Percentiles rank a stretch among this genome's conserved stretches.
Conservation (phyloP, 2,888 invertebrate genomes). For the Diogma glabrata region DNA sequence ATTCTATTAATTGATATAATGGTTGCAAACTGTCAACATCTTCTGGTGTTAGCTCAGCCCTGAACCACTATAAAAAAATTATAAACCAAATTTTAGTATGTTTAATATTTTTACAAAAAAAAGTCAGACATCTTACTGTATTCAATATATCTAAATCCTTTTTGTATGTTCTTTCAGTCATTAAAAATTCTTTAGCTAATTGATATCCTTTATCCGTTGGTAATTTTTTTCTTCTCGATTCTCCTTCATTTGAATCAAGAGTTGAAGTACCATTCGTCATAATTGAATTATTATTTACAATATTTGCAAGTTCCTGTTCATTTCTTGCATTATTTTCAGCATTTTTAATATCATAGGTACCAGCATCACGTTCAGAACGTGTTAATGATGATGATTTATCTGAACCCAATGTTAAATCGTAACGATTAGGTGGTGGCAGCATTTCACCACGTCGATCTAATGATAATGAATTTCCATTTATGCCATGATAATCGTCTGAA, state of each 20-base stretch:
- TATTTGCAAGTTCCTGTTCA: conserved; percentile 10
- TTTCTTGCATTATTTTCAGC: conserved; percentile 13
- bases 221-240: conserved; percentile 42
- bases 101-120: conserved; percentile 3
- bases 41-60: conserved; percentile 54
- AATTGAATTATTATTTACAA: conserved; percentile 10
- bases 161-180: conserved; percentile 92
- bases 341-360: conserved; percentile 29
- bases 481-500: conserved; percentile 33
- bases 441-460: conserved; percentile 33
- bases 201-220: conserved; percentile 65
- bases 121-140: conserved; percentile 47
- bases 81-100: background rate
- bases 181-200: conserved; percentile 83
- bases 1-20: conserved; percentile 55
- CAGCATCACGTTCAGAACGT: conserved; percentile 30
- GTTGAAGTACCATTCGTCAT: conserved; percentile 11
- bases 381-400: conserved; percentile 36
- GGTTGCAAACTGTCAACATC: conserved; percentile 40
- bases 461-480: conserved; percentile 35
- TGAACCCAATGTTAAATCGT: conserved; percentile 33
- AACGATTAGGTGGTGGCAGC: conserved; percentile 27
- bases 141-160: conserved; percentile 88
- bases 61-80: conserved; percentile 50
- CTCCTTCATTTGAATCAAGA: conserved; percentile 19